Percentiles rank a stretch among this genome's conserved stretches.
Evolutionary conservation across 2,888 invertebrate species (phyloP).

Genomic region (Limulus polyphemus): DNA sequence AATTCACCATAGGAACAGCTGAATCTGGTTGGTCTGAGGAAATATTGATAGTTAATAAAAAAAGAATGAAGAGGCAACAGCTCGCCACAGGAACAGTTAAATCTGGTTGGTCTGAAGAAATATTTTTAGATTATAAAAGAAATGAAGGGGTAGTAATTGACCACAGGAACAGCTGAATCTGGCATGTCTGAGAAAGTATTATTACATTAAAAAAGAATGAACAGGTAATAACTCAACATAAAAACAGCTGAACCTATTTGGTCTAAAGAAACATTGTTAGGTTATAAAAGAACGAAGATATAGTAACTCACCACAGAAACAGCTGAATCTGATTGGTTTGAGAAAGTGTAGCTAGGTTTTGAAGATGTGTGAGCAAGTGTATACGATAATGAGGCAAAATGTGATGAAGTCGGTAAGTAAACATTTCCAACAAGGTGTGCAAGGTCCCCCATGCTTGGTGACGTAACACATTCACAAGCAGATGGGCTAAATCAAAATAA

Average conservation of each 20-base stretch:
- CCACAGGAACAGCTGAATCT: too few species aligned
- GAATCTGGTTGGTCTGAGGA: slow-evolving; percentile 88
- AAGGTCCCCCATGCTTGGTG: slow-evolving; percentile 88
- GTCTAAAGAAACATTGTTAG: too few species aligned
- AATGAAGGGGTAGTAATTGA: too few species aligned
- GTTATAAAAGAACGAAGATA: too few species aligned
- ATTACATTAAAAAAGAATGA: too few species aligned
- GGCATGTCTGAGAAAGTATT: too few species aligned
- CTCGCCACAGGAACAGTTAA: slow-evolving; percentile 62
- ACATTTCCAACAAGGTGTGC: slow-evolving; percentile 92
- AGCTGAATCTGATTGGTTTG: slow-evolving; percentile 91
- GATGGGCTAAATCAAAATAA: slow-evolving; percentile 49
- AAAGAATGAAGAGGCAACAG: slow-evolving; percentile 54
- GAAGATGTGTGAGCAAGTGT: slow-evolving; percentile 77
- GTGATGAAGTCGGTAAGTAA: slow-evolving; percentile 88
- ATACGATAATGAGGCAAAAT: slow-evolving; percentile 91
- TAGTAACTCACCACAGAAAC: slow-evolving; percentile 58
- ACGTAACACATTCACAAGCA: slow-evolving; percentile 80
- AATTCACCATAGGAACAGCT: slow-evolving; percentile 57
- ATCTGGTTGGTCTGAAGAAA: slow-evolving; percentile 89
- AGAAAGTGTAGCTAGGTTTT: slow-evolving; percentile 76
- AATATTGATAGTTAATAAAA: slow-evolving; percentile 82
- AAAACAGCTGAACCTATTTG: too few species aligned
- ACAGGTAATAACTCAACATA: too few species aligned
- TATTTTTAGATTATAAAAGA: too few species aligned